Evolutionary conservation across 2,888 invertebrate species (phyloP), one percentile per base, ranked within the genome.

Genomic region (Agrotis puta): DNA sequence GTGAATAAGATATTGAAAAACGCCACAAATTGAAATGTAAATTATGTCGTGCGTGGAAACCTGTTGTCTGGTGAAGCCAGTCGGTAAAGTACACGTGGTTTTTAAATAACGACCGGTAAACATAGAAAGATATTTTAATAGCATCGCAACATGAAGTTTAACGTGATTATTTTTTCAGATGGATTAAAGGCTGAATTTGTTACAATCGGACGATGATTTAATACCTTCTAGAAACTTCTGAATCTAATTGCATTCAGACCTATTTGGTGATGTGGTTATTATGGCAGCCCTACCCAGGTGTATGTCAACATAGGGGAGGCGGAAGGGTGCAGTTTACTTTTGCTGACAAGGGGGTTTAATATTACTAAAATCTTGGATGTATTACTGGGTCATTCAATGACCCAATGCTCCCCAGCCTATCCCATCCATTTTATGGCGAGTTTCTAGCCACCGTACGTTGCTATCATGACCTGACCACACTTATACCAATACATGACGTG

Each of bases 401-500:
- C n/a, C n/a, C n/a, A n/a, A n/a, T n/a, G 22, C 14, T 22, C n/a
- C 13, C 20, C 9, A 56, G 43, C 16, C 43, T 43, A 45, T 9
- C 57, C 13, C 33, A 53, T 57, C 27, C 27, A 27, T 74, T 59
- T 24, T 64, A 66, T 51, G 14, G 54, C 24, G 24, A 68, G 50
- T 51, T 57, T 13, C 51, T 24, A 47, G 48, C 53, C 6, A 18
- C 11, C 39, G 39, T 39, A 39, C 39, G 39, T 39, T 11, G 39
- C 9, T 39, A 39, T 1, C 9, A 33, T 54, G 54, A 16, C 27
- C 65, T 54, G 54, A 16, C 27, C 65, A 57, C 54, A 64, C 56
- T 81, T 24, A 54, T 51, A 71, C 77, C 72, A 65, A 68, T 72
- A 58, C 43, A 65, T 82, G 66, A 80, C 73, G 83, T 73, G 56